Conservation (phyloP, 2,797 vertebrate species). For the Ctenochaetus hawaiiensis region DNA sequence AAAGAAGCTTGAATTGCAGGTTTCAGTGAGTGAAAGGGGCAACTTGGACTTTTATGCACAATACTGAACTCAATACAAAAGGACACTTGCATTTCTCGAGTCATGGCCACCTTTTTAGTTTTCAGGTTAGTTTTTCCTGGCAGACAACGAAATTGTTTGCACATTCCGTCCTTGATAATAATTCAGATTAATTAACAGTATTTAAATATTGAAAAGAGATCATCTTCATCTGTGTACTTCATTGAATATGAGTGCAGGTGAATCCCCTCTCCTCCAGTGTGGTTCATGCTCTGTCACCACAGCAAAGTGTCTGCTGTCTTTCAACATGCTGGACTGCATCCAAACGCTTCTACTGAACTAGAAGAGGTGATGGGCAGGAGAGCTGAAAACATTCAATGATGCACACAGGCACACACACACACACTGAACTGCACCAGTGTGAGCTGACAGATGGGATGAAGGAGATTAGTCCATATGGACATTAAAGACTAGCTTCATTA, state of each 20-base stretch:
- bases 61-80: background rate
- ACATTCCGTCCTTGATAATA: background rate
- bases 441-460: conserved; percentile 78
- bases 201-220: background rate
- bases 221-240: background rate
- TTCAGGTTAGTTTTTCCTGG: no score
- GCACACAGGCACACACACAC: conserved; percentile 20
- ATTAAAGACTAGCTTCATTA: conserved; percentile 74
- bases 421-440: conserved; percentile 42
- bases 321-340: conserved; percentile 30
- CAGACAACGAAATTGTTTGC: background rate
- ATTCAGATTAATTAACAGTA: background rate
- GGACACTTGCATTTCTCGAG: background rate
- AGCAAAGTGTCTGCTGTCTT: conserved; percentile 28
- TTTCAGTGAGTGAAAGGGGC: background rate
- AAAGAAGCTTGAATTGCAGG: background rate
- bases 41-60: background rate
- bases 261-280: background rate
- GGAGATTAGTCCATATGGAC: conserved; percentile 77
- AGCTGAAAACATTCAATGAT: conserved; percentile 19
- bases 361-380: conserved; percentile 22
- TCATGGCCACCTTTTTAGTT: background rate
- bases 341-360: conserved; percentile 26
- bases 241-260: conserved; percentile 13
- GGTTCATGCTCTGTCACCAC: background rate